A percentile compares a stretch with the other conserved stretches of the same genome.
These are phyloP conservation scores for Polypterus senegalus DNA, from an alignment of 2,113 vertebrate genomes.

Conservation along the genomic window DNA sequence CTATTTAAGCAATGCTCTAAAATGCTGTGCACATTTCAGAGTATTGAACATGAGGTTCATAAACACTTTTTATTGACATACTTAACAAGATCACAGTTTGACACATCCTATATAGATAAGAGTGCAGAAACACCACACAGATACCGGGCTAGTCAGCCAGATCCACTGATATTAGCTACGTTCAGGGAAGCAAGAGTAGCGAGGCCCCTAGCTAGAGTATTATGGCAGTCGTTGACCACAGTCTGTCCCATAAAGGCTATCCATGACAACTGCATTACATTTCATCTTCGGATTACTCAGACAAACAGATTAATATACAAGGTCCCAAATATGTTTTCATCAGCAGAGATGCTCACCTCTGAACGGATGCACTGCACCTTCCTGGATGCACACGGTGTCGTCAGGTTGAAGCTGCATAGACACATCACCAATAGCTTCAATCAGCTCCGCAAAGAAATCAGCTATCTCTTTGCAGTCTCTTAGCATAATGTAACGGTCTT, in stretches of 20 bases:
- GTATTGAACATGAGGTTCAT: too few species aligned
- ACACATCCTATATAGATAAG: too few species aligned
- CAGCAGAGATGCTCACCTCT: slow-evolving; percentile 50
- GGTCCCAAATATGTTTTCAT: background rate
- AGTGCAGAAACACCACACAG: too few species aligned
- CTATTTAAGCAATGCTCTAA: too few species aligned
- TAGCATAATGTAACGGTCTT: slow-evolving; percentile 91
- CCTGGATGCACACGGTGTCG: slow-evolving; percentile 62
- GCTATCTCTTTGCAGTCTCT: slow-evolving; percentile 74
- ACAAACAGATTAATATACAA: background rate
- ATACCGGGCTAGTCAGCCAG: too few species aligned
- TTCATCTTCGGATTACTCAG: slow-evolving; percentile 29
- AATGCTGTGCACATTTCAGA: too few species aligned
- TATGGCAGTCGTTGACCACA: too few species aligned
- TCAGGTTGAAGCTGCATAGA: slow-evolving; percentile 78
- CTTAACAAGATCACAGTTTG: too few species aligned
- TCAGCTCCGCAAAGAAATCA: slow-evolving; percentile 83
- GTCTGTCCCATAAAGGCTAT: slow-evolving; percentile 6
- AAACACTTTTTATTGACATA: too few species aligned
- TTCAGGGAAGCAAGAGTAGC: too few species aligned
- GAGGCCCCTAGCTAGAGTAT: too few species aligned
- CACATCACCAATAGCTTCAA: slow-evolving; percentile 72
- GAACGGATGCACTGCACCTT: slow-evolving; percentile 86
- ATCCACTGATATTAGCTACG: too few species aligned
- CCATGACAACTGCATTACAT: slow-evolving; percentile 31